Evolutionary conservation across 2,888 invertebrate species (phyloP).

Genomic region (Tyria jacobaeae): DNA sequence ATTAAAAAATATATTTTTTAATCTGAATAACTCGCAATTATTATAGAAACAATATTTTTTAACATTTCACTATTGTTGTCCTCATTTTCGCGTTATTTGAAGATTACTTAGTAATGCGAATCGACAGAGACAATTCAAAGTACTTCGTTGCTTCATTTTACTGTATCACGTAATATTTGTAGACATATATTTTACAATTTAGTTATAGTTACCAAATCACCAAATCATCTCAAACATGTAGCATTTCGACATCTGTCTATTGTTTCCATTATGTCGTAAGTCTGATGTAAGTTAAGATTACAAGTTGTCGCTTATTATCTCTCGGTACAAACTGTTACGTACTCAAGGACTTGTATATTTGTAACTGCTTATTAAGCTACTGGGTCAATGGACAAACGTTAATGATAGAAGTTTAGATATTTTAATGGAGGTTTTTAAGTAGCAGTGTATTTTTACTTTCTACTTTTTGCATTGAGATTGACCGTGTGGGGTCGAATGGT

Average conservation of each 20-base stretch:
- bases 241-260: conserved; percentile 58
- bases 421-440: conserved; percentile 38
- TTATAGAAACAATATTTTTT: no score
- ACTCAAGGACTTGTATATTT: conserved; percentile 37
- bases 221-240: conserved; percentile 42
- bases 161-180: conserved; percentile 11
- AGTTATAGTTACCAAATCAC: conserved; percentile 53
- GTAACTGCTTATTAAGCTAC: conserved; percentile 39
- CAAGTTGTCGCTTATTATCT: conserved; percentile 55
- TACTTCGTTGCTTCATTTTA: conserved; percentile 9
- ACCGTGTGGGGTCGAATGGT: conserved; percentile 22
- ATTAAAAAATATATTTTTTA: no score
- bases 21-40: no score
- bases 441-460: conserved; percentile 28
- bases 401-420: conserved; percentile 35
- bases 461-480: conserved; percentile 26
- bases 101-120: not conserved
- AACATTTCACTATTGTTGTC: no score
- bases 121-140: not conserved
- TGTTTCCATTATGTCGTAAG: conserved; percentile 65
- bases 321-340: conserved; percentile 30
- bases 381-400: conserved; percentile 44
- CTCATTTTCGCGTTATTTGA: not conserved
- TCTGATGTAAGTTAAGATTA: conserved; percentile 47
- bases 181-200: conserved; percentile 34